These are phyloP conservation scores for Trichacis sp. DNA, from an alignment of 2,888 invertebrate genomes.

Conservation along the genomic window DNA sequence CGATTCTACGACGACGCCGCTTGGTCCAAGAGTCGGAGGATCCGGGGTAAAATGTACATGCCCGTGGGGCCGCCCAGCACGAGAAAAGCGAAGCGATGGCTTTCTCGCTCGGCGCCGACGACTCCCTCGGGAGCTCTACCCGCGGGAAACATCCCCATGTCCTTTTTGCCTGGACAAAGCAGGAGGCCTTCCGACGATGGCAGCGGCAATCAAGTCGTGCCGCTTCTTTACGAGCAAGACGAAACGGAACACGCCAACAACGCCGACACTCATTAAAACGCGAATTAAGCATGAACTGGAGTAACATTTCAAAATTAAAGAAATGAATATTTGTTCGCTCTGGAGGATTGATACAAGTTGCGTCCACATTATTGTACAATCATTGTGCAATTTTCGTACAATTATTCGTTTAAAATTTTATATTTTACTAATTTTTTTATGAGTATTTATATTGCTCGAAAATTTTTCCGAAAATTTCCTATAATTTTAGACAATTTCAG, in stretches of 20 bases:
- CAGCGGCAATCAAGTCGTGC: slow-evolving; percentile 58
- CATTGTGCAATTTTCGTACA: too few species aligned
- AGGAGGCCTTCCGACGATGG: slow-evolving; percentile 58
- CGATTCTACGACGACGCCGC: slow-evolving; percentile 61
- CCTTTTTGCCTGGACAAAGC: slow-evolving; percentile 72
- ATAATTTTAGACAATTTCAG: too few species aligned
- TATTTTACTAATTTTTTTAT: too few species aligned
- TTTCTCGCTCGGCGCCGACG: slow-evolving; percentile 69
- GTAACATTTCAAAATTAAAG: too few species aligned
- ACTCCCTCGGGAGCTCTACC: slow-evolving; percentile 86
- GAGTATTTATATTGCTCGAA: too few species aligned
- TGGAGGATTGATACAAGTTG: too few species aligned
- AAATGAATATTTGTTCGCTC: too few species aligned
- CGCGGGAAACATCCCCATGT: slow-evolving; percentile 77
- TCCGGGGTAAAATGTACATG: slow-evolving; percentile 70
- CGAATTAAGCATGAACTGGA: too few species aligned
- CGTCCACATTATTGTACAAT: too few species aligned
- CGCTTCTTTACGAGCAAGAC: slow-evolving; percentile 64
- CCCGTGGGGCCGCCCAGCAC: slow-evolving; percentile 66
- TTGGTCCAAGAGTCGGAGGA: slow-evolving; percentile 50
- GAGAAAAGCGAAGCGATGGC: slow-evolving; percentile 45
- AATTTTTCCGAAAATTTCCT: too few species aligned
- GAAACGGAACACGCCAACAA: slow-evolving; percentile 53
- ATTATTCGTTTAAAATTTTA: too few species aligned
- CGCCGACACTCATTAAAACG: slow-evolving; percentile 29